A percentile compares a stretch with the other conserved stretches of the same genome.
These are phyloP conservation scores for Platygyra sinensis DNA, from an alignment of 64 coral and sea anemone genomes.

Conservation along the genomic window DNA sequence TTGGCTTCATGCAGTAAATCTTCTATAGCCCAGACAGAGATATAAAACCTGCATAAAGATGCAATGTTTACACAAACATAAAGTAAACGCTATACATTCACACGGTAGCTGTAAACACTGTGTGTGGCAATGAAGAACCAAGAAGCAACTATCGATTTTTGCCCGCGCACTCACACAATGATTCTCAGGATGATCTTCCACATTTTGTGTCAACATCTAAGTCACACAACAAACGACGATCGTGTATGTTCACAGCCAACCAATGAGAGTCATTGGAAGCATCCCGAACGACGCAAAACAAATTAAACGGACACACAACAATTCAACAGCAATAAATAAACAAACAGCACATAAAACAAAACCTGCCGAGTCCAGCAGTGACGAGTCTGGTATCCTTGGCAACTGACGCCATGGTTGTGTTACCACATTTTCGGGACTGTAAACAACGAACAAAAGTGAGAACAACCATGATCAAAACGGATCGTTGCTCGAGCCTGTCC, in stretches of 20 bases:
- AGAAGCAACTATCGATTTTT: no score
- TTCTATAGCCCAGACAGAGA: constrained; percentile 86
- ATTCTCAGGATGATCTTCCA: no score
- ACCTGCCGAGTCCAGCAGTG: constrained; percentile 91
- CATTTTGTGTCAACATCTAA: no score
- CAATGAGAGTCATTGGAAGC: no score
- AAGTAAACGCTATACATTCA: background rate
- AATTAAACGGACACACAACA: background rate
- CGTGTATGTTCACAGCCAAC: no score
- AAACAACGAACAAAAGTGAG: background rate
- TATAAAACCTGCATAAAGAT: constrained; percentile 68
- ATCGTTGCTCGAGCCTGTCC: no score
- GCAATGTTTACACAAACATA: background rate
- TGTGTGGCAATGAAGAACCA: background rate
- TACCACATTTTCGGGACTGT: constrained; percentile 55
- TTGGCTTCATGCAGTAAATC: constrained; percentile 83
- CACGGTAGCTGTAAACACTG: background rate
- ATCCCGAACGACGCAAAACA: background rate
- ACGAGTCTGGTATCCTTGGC: constrained; percentile 74
- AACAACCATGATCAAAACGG: background rate
- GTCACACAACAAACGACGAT: no score
- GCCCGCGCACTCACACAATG: no score
- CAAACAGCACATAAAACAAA: no score
- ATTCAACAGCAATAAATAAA: background rate
- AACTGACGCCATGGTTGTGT: constrained; percentile 85